These are phyloP conservation scores for Decapterus maruadsi DNA, from an alignment of 2,797 vertebrate genomes.

Conservation along the genomic window DNA sequence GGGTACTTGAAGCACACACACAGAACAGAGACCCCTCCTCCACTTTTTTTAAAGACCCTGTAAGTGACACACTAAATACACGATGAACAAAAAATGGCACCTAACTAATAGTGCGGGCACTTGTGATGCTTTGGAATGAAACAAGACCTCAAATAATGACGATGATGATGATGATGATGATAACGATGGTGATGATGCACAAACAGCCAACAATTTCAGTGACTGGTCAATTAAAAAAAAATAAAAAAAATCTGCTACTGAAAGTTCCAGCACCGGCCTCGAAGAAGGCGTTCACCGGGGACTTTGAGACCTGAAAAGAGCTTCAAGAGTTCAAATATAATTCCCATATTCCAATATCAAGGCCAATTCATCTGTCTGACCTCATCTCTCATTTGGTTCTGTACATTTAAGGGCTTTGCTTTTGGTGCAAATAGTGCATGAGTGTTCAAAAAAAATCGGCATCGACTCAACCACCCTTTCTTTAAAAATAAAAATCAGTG, in stretches of 20 bases:
- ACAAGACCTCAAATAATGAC: constrained; percentile 56
- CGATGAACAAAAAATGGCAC: constrained; percentile 50
- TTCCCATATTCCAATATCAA: constrained; percentile 27
- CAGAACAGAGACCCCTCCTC: constrained; percentile 27
- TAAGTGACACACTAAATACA: constrained; percentile 36
- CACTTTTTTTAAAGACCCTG: constrained; percentile 22
- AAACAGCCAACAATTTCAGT: constrained; percentile 51
- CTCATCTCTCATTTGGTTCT: constrained; percentile 58
- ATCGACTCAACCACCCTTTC: constrained; percentile 29
- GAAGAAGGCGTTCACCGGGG: constrained; percentile 12
- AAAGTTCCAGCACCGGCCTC: constrained; percentile 20
- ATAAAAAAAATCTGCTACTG: constrained; percentile 45
- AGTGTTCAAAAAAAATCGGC: constrained; percentile 52
- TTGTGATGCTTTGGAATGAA: constrained; percentile 69
- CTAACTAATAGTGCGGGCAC: constrained; percentile 57
- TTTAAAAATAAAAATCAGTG: constrained; percentile 28
- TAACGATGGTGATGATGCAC: constrained; percentile 29
- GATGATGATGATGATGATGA: constrained; percentile 9
- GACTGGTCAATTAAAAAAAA: constrained; percentile 54
- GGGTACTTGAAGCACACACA: constrained; percentile 24
- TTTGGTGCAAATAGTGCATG: constrained; percentile 78
- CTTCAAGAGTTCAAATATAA: constrained; percentile 31
- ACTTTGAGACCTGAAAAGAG: constrained; percentile 42
- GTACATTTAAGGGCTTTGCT: constrained; percentile 65
- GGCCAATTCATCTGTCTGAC: constrained; percentile 23